Base-by-base conservation (phyloP, 2,888 invertebrate genomes). In the Dromius quadrimaculatus region DNA sequence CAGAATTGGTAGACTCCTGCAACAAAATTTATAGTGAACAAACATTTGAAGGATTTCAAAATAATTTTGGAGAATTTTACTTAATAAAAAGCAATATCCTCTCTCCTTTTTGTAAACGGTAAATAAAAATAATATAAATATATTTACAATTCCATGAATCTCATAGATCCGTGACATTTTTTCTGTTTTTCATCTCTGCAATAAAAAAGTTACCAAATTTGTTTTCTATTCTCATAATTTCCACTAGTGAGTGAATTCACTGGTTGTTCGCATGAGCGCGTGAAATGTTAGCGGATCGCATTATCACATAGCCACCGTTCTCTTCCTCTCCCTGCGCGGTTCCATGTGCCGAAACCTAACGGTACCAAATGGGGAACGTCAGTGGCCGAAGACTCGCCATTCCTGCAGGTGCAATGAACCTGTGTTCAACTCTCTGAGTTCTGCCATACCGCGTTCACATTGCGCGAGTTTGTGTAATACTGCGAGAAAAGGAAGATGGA, bases 401-500 rank as follows among this genome's bases (percentile, higher is more conserved):
- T 81, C 81, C 81, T 80, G 79, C 81, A 81, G 81, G 81, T 81
- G 81, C 81, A 79, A 81, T 81, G 81, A 81, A 81, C 81, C 80
- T 80, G 79, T 75, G 73, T 74, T 69, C 71, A 71, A 73, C 73
- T 28, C 28, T 5, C 28, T 5, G 71, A 76, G 74, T 75, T 72
- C 74, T 72, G 74, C 73, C 61, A 62, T 72, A 72, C 50, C 3
- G 13, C 43, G 43, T 41, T 43, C 3, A 8, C 43, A 19, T 41
- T 41, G 41, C 15, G 41, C 41, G 15, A 41, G 41, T 41, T 41
- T 41, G 41, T 41, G 41, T 15, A 41, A 41, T 36, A 36, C 36
- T 36, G 36, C 11, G 38, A 36, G 36, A 36, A 11, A 36, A 34
- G 34, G n/a, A 11, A 36, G 36, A 36, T n/a, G n/a, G 36, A 11